These are phyloP conservation scores for Nylanderia fulva DNA, from an alignment of 1,140 invertebrate species.

Conservation along the genomic window DNA sequence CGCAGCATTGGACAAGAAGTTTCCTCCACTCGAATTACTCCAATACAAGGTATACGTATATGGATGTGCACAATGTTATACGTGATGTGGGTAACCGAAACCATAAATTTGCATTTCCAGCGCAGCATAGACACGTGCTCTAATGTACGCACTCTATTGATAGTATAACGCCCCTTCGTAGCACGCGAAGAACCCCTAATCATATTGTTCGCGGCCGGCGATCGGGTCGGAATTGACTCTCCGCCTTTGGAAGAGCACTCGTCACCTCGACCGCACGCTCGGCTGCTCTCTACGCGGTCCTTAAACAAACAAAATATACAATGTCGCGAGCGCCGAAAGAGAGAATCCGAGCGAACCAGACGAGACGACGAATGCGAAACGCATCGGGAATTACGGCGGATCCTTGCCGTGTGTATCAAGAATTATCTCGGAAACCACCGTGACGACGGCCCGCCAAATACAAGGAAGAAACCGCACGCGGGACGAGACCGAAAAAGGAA, in stretches of 20 bases:
- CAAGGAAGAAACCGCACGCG: constrained; percentile 65
- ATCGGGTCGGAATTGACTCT: constrained; percentile 31
- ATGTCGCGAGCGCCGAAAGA: not conserved
- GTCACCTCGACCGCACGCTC: constrained; percentile 46
- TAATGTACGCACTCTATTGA: constrained; percentile 35
- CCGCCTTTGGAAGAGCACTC: constrained; percentile 13
- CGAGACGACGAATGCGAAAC: constrained; percentile 27
- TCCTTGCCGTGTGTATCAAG: constrained; percentile 60
- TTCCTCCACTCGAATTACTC: constrained; percentile 5
- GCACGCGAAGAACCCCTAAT: constrained; percentile 46
- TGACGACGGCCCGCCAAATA: constrained; percentile 63
- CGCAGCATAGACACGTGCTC: constrained; percentile 45
- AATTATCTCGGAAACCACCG: constrained; percentile 68
- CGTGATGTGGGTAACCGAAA: not conserved
- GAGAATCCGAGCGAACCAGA: not conserved
- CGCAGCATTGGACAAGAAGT: too few relatives aligned
- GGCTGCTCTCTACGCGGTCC: constrained; percentile 23
- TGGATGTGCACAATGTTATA: too few relatives aligned
- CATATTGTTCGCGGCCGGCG: not conserved
- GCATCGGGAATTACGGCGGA: constrained; percentile 39
- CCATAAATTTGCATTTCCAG: constrained; percentile 18
- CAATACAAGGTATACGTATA: too few relatives aligned
- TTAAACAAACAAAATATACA: constrained; percentile 62
- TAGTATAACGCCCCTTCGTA: constrained; percentile 43
- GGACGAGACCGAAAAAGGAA: constrained; percentile 65